These are phyloP conservation scores for Cordilura impudica DNA, from an alignment of 2,888 invertebrate species.

Conservation along the genomic window DNA sequence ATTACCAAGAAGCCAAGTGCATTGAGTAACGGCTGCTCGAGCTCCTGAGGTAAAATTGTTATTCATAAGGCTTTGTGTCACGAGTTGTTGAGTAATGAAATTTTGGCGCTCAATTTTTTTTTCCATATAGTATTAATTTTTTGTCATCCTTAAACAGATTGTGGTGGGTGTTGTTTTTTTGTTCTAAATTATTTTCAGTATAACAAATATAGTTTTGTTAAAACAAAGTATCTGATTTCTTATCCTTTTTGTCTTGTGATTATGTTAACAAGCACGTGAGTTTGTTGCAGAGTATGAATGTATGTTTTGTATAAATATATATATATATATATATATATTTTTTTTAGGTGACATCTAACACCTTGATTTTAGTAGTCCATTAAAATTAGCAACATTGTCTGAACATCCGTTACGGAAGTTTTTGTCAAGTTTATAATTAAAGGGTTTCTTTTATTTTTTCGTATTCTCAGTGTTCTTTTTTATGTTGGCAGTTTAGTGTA, in stretches of 20 bases:
- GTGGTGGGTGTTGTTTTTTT: conserved; percentile 48
- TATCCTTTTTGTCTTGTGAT: conserved; percentile 37
- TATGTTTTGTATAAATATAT: too few relatives aligned
- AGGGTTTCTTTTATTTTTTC: conserved; percentile 56
- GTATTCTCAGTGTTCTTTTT: neutral
- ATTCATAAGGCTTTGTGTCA: conserved; percentile 39
- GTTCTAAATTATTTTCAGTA: conserved; percentile 18
- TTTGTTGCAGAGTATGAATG: conserved; percentile 37
- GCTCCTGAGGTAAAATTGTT: neutral
- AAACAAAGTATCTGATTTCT: conserved; percentile 55
- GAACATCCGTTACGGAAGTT: conserved; percentile 59
- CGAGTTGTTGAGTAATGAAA: conserved; percentile 23
- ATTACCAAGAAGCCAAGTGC: conserved; percentile 28
- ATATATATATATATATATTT: too few relatives aligned
- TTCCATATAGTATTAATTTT: neutral
- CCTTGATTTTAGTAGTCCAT: conserved; percentile 22
- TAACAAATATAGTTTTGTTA: neutral
- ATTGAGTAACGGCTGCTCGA: conserved; percentile 30
- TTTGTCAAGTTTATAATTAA: conserved; percentile 38
- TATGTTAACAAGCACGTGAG: conserved; percentile 54
- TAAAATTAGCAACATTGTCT: neutral
- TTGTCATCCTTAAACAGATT: conserved; percentile 31
- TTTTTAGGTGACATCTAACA: conserved; percentile 53
- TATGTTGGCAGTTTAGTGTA: neutral
- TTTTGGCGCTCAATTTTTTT: conserved; percentile 47